These are phyloP conservation scores for Pogonognathellus flavescens DNA, from an alignment of 1,140 invertebrate species.

Conservation along the genomic window DNA sequence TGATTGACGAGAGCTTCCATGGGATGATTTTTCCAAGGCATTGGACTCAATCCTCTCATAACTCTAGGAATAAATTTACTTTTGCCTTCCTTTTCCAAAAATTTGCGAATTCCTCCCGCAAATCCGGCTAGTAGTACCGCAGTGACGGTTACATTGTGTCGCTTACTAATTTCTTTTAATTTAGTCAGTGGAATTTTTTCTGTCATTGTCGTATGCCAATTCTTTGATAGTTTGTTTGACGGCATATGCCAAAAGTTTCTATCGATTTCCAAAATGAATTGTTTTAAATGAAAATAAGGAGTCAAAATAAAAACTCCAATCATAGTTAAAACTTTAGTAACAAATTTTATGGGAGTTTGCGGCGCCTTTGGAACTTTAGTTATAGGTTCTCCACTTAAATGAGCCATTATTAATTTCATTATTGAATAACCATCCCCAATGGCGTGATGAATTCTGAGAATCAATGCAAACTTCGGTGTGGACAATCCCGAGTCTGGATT, in stretches of 20 bases:
- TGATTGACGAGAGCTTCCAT: conserved; percentile 64
- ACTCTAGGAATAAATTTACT: conserved; percentile 44
- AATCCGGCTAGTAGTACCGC: conserved; percentile 58
- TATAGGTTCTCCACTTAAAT: conserved; percentile 56
- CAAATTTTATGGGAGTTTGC: background rate
- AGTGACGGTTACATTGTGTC: conserved; percentile 49
- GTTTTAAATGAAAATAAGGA: conserved; percentile 54
- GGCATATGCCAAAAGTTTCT: conserved; percentile 56
- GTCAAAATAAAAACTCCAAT: background rate
- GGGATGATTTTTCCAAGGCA: conserved; percentile 61
- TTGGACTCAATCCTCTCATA: conserved; percentile 57
- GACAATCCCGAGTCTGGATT: background rate
- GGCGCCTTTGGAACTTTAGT: conserved; percentile 34
- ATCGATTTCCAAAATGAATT: conserved; percentile 55
- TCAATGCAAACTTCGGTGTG: conserved; percentile 43
- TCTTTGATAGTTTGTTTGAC: conserved; percentile 53
- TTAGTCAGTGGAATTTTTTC: conserved; percentile 52
- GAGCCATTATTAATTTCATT: conserved; percentile 58
- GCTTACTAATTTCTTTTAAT: conserved; percentile 38
- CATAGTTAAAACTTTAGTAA: background rate
- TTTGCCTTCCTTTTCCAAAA: conserved; percentile 51
- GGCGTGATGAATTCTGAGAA: conserved; percentile 61
- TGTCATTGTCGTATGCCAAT: conserved; percentile 51
- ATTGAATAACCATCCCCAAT: conserved; percentile 63
- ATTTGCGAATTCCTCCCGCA: conserved; percentile 57